These are phyloP conservation scores for Epistrophella euchroma DNA, from an alignment of 2,888 invertebrate genomes.

Conservation along the genomic window DNA sequence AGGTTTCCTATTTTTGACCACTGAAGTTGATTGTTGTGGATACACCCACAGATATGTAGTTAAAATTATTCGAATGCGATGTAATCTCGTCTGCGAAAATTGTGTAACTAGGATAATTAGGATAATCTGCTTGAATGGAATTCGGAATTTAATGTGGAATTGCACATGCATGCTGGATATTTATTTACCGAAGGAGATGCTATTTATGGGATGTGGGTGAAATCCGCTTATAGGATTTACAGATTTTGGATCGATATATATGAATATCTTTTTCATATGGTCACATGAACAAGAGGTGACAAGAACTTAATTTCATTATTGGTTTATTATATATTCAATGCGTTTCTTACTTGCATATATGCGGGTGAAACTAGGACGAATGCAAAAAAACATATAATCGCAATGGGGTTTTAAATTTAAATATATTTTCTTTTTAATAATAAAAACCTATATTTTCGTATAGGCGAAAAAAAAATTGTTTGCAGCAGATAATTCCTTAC, in stretches of 20 bases:
- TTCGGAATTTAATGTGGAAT: constrained; percentile 53
- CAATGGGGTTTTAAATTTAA: background rate
- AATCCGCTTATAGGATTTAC: constrained; percentile 63
- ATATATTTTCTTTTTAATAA: no score
- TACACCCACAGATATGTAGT: constrained; percentile 61
- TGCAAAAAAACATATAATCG: background rate
- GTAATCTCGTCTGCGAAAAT: constrained; percentile 72
- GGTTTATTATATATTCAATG: constrained; percentile 31
- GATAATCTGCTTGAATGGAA: constrained; percentile 70
- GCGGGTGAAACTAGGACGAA: background rate
- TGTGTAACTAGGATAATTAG: constrained; percentile 76
- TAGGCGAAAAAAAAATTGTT: no score
- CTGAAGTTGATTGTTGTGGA: constrained; percentile 73
- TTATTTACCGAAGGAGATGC: constrained; percentile 9
- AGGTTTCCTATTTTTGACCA: constrained; percentile 64
- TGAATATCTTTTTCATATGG: background rate
- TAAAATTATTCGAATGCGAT: constrained; percentile 63
- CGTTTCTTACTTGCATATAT: background rate
- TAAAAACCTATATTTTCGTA: no score
- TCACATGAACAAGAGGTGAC: constrained; percentile 36
- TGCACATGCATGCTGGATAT: constrained; percentile 42
- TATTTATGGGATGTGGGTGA: constrained; percentile 56
- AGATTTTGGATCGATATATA: constrained; percentile 8
- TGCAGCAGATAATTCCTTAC: no score
- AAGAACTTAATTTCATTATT: constrained; percentile 63